These are phyloP conservation scores for Microplitis demolitor DNA, from an alignment of 1,140 invertebrate genomes.

Conservation along the genomic window DNA sequence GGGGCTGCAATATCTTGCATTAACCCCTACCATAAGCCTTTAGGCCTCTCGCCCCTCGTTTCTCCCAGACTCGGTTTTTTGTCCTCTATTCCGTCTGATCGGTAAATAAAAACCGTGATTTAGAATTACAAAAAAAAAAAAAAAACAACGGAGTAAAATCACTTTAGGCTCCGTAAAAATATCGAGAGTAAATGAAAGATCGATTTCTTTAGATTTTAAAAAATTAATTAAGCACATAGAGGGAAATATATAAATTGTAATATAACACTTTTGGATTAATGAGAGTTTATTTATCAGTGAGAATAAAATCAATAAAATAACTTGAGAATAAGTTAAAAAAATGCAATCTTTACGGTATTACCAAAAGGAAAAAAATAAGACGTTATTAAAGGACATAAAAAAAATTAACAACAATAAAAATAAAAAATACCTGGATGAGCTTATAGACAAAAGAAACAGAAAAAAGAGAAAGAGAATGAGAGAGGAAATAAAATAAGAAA, in stretches of 20 bases:
- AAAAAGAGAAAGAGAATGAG: conserved; percentile 11
- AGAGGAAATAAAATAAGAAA: conserved; percentile 4
- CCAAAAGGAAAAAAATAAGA: neutral
- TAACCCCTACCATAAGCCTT: conserved; percentile 30
- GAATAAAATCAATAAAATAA: too few relatives aligned
- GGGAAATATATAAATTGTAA: too few relatives aligned
- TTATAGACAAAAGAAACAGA: neutral
- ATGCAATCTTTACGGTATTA: neutral
- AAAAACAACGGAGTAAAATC: conserved; percentile 22
- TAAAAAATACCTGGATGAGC: neutral
- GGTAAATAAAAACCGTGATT: too few relatives aligned
- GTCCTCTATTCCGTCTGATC: neutral
- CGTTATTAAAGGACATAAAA: too few relatives aligned
- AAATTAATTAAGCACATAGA: conserved; percentile 54
- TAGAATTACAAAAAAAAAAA: conserved; percentile 25
- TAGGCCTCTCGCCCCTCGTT: neutral
- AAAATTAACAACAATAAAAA: too few relatives aligned
- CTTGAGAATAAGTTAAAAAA: too few relatives aligned
- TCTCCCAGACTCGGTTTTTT: neutral
- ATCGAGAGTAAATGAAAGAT: too few relatives aligned
- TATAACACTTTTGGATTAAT: too few relatives aligned
- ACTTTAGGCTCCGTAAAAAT: neutral
- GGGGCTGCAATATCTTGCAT: conserved; percentile 63
- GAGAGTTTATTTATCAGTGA: too few relatives aligned
- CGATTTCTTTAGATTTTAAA: conserved; percentile 52